Evolutionary conservation across 1,140 invertebrate genomes (phyloP).

Genomic region (Diabrotica virgifera): DNA sequence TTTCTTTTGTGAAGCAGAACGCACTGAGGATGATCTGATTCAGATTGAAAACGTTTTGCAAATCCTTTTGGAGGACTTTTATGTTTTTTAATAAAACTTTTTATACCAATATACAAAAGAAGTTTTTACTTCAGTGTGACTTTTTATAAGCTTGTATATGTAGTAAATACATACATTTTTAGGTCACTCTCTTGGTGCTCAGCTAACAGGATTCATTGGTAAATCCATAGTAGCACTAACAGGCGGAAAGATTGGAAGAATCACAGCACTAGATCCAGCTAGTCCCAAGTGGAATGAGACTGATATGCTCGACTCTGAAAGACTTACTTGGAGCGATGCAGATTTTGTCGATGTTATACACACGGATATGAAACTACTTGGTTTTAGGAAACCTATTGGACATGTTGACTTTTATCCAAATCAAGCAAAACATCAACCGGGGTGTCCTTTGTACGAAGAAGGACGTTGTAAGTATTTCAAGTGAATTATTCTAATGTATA

Average conservation of each 20-base stretch:
- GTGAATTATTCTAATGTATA: no score
- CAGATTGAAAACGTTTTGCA: no score
- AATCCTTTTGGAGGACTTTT: no score
- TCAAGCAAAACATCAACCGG: slow-evolving; percentile 21
- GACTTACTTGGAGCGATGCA: slow-evolving; percentile 73
- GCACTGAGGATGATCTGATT: no score
- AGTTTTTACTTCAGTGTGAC: no score
- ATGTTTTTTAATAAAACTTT: no score
- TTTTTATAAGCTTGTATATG: no score
- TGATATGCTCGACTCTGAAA: slow-evolving; percentile 53
- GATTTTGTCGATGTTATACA: slow-evolving; percentile 88
- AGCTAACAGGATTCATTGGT: slow-evolving; percentile 70
- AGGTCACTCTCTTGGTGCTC: slow-evolving; percentile 74
- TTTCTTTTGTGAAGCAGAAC: no score
- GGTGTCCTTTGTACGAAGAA: slow-evolving; percentile 11
- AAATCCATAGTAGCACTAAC: slow-evolving; percentile 43
- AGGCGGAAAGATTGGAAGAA: slow-evolving; percentile 47
- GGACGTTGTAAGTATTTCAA: no score
- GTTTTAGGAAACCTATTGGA: slow-evolving; percentile 19
- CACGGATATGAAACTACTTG: slow-evolving; percentile 53
- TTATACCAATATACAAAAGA: no score
- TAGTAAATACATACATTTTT: slow-evolving; percentile 49
- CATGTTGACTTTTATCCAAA: slow-evolving; percentile 28
- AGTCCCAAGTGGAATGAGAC: slow-evolving; percentile 60
- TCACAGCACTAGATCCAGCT: slow-evolving; percentile 66